Evolutionary conservation across 2,888 invertebrate genomes (phyloP).

Genomic region (Cerastis rubricosa): DNA sequence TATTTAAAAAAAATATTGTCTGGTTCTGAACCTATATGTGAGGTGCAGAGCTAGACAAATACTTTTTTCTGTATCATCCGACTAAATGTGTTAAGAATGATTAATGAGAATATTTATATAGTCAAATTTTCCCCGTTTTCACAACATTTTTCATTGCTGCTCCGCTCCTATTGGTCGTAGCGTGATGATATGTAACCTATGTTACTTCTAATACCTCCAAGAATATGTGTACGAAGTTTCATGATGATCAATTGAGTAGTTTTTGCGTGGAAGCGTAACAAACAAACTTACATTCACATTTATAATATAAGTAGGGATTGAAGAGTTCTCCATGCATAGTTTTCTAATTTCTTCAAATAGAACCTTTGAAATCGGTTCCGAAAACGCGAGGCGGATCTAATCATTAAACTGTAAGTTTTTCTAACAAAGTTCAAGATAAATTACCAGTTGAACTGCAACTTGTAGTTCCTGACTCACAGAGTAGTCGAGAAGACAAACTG

Average conservation of each 20-base stretch:
- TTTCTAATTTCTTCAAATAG: slow-evolving; percentile 2
- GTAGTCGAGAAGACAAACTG: slow-evolving; percentile 23
- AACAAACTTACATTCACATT: no score
- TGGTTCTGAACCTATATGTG: background rate
- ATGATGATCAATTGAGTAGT: no score
- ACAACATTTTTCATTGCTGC: no score
- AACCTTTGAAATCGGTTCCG: background rate
- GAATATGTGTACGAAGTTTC: no score
- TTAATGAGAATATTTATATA: background rate
- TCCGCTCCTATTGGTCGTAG: no score
- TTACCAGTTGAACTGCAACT: slow-evolving; percentile 17
- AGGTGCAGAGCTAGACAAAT: background rate
- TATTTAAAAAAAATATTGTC: no score
- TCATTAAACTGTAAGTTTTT: slow-evolving; percentile 26
- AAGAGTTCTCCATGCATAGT: background rate
- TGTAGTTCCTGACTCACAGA: slow-evolving; percentile 29
- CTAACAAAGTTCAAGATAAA: slow-evolving; percentile 24
- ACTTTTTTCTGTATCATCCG: background rate
- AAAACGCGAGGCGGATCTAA: slow-evolving; percentile 20
- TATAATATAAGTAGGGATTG: background rate
- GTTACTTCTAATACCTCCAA: no score
- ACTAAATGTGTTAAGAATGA: background rate
- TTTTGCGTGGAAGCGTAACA: no score
- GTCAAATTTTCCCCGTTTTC: no score
- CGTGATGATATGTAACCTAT: no score